Conservation (phyloP, 1,140 invertebrate genomes). For the Drosophila novamexicana region DNA sequence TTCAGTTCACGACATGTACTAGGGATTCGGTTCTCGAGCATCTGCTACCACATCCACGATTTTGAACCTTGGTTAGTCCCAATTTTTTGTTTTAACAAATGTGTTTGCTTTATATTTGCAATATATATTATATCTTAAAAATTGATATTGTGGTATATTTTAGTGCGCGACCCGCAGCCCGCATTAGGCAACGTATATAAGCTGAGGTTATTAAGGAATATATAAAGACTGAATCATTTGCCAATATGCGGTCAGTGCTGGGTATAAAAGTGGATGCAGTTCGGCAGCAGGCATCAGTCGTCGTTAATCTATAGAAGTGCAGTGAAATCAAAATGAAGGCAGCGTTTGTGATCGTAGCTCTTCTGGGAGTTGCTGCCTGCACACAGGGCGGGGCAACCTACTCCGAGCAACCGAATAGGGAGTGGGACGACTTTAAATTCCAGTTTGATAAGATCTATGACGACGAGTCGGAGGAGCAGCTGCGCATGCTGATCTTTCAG, state of each 20-base stretch:
- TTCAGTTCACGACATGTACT: too few relatives aligned
- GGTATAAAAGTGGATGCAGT: constrained; percentile 20
- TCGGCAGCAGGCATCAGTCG: constrained; percentile 3
- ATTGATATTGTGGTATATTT: background rate
- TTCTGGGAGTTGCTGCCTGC: constrained; percentile 6
- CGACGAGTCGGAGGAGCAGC: constrained; percentile 1
- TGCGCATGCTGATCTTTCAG: constrained; percentile 17
- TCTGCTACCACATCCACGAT: too few relatives aligned
- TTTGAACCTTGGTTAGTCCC: too few relatives aligned
- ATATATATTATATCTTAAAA: too few relatives aligned
- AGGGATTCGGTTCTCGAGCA: too few relatives aligned
- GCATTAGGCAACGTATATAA: background rate
- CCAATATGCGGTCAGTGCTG: background rate
- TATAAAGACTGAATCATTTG: constrained; percentile 3
- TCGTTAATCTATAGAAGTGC: background rate
- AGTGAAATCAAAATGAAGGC: constrained; percentile 10
- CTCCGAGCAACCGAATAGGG: background rate
- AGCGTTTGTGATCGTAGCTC: background rate
- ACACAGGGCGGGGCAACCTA: background rate
- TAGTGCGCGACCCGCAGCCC: too few relatives aligned
- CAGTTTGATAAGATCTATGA: constrained; percentile 17
- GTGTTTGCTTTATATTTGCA: too few relatives aligned
- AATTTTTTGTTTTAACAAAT: too few relatives aligned
- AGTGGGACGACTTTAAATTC: constrained; percentile 15
- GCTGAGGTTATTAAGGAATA: background rate